Base-by-base conservation (phyloP, 2,113 vertebrate genomes). In the Nansenia antarctica region DNA sequence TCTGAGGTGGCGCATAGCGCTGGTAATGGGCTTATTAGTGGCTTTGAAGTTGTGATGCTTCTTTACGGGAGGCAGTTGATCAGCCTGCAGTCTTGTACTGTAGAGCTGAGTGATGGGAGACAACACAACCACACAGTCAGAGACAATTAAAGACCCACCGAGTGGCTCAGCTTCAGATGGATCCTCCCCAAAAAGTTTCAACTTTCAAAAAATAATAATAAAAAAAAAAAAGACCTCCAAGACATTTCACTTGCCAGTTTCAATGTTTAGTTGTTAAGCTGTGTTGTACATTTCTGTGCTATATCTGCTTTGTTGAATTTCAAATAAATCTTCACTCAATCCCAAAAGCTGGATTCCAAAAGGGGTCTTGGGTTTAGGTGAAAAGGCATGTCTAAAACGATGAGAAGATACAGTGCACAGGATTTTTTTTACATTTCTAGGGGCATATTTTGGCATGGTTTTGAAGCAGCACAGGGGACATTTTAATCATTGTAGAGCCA, bases 1-100 rank as follows among this genome's bases (percentile, higher is more conserved):
- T 55, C 31, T 1, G 67, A 78, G 77, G 75, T 62, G 74, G 32
- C 71, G 59, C 61, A 69, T 69, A 78, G 74, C 55, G 31, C 67
- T 45, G 54, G 72, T 80, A 84, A 83, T 84, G 73, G 79, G 79
- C 63, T 82, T 88, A 82, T 87, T 87, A 87, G 61, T 59, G 76
- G 75, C 82, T 83, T 76, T 78, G 73, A 80, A 85, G 73, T 85
- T 81, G 53, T 73, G 67, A 26, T 66, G 62, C 70, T 47, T 68
- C 69, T 80, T 76, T 74, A 79, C 58, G 74, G 35, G 59, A 72
- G 80, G 78, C 72, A 54, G 59, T 78, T 79, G 9, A 67, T 83
- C 67, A 76, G 79, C 32, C 70, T 76, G 54, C 53, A 58, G 14
- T n/a, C n/a, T n/a, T n/a, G n/a, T n/a, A n/a, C n/a, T 53, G 49